Percentiles rank a stretch among this genome's conserved stretches.
Conservation (phyloP, 2,888 invertebrate genomes). For the Scotopteryx bipunctaria region DNA sequence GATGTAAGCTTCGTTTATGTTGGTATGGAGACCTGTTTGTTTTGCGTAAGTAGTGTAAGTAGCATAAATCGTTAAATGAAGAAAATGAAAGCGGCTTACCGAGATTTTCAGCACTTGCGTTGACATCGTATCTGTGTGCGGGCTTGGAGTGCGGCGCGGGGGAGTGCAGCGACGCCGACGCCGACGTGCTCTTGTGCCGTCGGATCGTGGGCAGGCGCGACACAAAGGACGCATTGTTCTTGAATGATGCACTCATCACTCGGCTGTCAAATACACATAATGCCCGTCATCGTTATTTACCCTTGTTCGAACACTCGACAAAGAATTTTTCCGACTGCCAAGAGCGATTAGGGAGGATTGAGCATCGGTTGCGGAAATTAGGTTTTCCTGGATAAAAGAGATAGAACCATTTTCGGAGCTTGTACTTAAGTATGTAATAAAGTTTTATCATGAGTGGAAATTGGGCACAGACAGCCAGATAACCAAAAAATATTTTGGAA, state of each 20-base stretch:
- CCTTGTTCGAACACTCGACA: conserved; percentile 30
- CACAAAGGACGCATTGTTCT: conserved; percentile 96
- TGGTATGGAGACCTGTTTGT: conserved; percentile 23
- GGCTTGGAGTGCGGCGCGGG: conserved; percentile 87
- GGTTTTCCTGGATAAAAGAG: conserved; percentile 22
- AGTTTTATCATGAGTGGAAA: conserved; percentile 11
- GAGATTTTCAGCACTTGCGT: conserved; percentile 89
- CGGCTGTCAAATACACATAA: conserved; percentile 81
- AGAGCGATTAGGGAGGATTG: conserved; percentile 31
- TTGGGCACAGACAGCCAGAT: neutral
- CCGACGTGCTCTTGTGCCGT: conserved; percentile 90
- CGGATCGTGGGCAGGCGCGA: conserved; percentile 94
- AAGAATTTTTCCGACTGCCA: conserved; percentile 28
- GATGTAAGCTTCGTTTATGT: conserved; percentile 13
- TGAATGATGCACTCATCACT: conserved; percentile 90
- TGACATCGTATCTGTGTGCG: conserved; percentile 87
- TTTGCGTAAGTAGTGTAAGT: conserved; percentile 30
- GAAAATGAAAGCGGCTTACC: conserved; percentile 73
- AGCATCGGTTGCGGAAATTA: conserved; percentile 32
- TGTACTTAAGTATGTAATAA: no score
- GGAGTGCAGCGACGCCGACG: conserved; percentile 90
- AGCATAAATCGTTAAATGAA: conserved; percentile 18
- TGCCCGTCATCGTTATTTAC: conserved; percentile 39
- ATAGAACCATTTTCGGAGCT: conserved; percentile 6
- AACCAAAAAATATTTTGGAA: neutral